Evolutionary conservation across 2,888 invertebrate species (phyloP), one percentile per base, ranked within the genome.

Genomic region (Tricholauxania praeusta): DNA sequence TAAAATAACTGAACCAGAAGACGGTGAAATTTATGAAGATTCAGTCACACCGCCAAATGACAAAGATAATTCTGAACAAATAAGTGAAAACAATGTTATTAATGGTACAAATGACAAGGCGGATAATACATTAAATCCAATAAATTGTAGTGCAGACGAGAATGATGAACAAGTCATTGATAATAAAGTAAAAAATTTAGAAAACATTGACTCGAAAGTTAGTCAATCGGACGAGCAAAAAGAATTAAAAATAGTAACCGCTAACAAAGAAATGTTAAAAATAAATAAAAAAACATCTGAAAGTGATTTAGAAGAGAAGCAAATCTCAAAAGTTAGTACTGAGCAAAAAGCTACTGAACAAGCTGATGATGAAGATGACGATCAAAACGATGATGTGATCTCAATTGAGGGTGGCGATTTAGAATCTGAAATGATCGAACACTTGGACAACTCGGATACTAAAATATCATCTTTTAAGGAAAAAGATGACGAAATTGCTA

Each of bases 401-500:
- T 88, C 87, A 4, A 80, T 87, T n/a, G 82, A 80, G 64, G 84
- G 87, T 28, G 88, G 86, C 12, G 88, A 88, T 73, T 71, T 87
- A 39, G 86, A 85, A 71, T 79, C 80, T 49, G 85, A 87, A 80
- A 83, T 87, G 74, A 90, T 89, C 6, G 85, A 84, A 51, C 82
- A 85, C 73, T 74, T 85, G 64, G 78, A 82, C 10, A 77, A 82
- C 12, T 39, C 75, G 72, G 78, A 79, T 80, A 69, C 72, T 12
- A 49, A 69, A 72, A 68, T 77, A 32, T 69, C 66, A 12, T 72
- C 74, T 1, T 62, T 52, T 19, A 7, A 39, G 39, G 39, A 39
- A 39, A 39, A 39, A 39, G 39, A 39, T 10, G 39, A 39, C 2
- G 79, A 81, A 8, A 63, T 73, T 3, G 47, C 15, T 15, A 28